Base-by-base conservation (phyloP, 2,888 invertebrate genomes). In the Patella ulyssiponensis region DNA sequence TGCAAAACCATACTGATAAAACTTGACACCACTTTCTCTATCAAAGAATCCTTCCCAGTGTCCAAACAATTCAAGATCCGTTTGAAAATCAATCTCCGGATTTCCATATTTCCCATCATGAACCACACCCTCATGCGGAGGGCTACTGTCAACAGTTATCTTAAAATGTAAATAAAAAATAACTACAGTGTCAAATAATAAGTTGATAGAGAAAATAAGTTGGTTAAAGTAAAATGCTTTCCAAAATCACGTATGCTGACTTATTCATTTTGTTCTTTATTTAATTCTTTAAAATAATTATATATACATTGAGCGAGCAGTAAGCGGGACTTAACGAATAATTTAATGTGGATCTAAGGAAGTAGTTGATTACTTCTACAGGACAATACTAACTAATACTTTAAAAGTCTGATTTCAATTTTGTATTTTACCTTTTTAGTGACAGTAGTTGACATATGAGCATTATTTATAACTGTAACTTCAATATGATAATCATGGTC, bases 11-110 rank as follows among this genome's bases (percentile, higher is more conserved):
- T 84, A 87, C 72, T 83, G 80, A 70, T 88, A 88, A 72, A 83
- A 84, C 73, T 76, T 76, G 12, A 88, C 80, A 11, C 85, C 85
- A 78, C 86, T 86, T 77, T 87, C 88, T 73, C 82, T 81, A 77
- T 88, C 88, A 78, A 88, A 87, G 77, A 87, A 88, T 1, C 85
- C 88, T 69, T 81, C 80, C 88, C 88, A 88, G 76, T 86, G 77
- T 1, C 83, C 85, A 27, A 79, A 71, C 7, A 87, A 71, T 17
- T 56, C 73, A 4, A 74, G 56, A 56, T 76, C 75, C 72, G 80
- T 78, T 73, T 86, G 86, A 74, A 79, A 87, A 77, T 88, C 87
- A 12, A 86, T 76, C 69, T 88, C 87, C 11, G 81, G 80, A 11
- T 78, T 70, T 14, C 83, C 85, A 14, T 56, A 54, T 14, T 78